Base-by-base conservation (phyloP, 2,797 vertebrate species). In the Micrastur ruficollis region DNA sequence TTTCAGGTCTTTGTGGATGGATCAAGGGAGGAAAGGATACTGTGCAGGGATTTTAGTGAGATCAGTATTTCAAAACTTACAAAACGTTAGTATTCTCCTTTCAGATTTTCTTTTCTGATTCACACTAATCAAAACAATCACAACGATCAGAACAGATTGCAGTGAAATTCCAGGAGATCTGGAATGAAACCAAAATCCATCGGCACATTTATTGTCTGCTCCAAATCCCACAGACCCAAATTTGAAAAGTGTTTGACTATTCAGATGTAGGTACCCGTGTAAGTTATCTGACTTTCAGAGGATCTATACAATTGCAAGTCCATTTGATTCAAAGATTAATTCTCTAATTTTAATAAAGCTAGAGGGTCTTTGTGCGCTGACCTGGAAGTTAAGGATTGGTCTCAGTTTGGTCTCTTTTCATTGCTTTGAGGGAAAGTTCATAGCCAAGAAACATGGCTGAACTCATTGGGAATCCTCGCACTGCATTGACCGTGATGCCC, bases 371-470 rank as follows among this genome's bases (percentile, higher is more conserved):
- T 85, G 66, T 75, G 59, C 19, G 89, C 97, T 98, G 92, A 98
- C 98, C 98, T 98, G 97, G 84, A 21, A 40, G 75, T 98, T 93
- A 98, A 22, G 97, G 86, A 91, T 76, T 96, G 70, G 95, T 95
- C 90, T 97, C 97, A 25, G 92, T 81, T 63, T 98, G 94, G 62
- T 95, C 93, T 89, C 98, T 94, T 84, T 98, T 98, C 96, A 99
- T 98, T 81, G 99, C 99, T 98, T 98, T 98, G 88, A 99, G 98
- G 4, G 99, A 99, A 72, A 99, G 98, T 95, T 99, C 99, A 20
- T 99, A 99, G 90, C 98, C 98, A 68, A 99, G 98, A 98, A 99
- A 99, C 99, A 99, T 99, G 96, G 99, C 99, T 29, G 99, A 99
- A 73, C 99, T 99, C 98, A 98, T 98, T 12, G 99, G 99, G 97